Evolutionary conservation across 2,888 invertebrate species (phyloP), one percentile per base, ranked within the genome.

Genomic region (Cataglyphis livida): DNA sequence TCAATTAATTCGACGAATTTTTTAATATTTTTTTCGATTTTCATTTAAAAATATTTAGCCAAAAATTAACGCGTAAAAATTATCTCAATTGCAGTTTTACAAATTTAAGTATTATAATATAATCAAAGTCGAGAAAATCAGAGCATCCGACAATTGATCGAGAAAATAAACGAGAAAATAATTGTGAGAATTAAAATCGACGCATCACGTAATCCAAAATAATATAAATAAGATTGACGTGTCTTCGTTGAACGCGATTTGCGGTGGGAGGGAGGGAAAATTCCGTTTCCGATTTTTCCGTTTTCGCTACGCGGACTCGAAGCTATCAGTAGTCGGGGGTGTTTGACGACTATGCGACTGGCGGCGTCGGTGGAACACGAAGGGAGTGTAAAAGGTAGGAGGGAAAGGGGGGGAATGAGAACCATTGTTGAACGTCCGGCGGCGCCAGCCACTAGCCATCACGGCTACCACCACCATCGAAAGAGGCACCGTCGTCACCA

Each of bases 341-440:
- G 93, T 92, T 91, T 91, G 93, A 93, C 89, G 91, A 87, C 89
- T 87, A 83, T 86, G 89, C 90, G 89, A 90, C 83, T 89, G 89
- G 89, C 88, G 90, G 92, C 91, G 91, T 89, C 88, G 92, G 90
- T 86, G 89, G 87, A 88, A 88, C 88, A 89, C 85, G 91, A 89
- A 90, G 90, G 90, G 90, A 87, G 89, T 84, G 89, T 89, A 89
- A 89, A 89, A 87, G 82, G 83, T 68, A 73, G 84, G 82, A 61
- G 70, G 70, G 54, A 87, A 81, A 81, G 82, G 57, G 75, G 88
- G 86, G 25, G 25, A 78, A 81, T 75, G 85, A 90, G 88, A 41
- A 90, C 91, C 91, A 92, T 92, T 92, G 93, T 93, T 92, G 93
- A 93, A 92, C 92, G 93, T 93, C 93, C 92, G 92, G 92, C 93